Evolutionary conservation across 2,113 vertebrate genomes (phyloP).

Genomic region (Sardina pilchardus): DNA sequence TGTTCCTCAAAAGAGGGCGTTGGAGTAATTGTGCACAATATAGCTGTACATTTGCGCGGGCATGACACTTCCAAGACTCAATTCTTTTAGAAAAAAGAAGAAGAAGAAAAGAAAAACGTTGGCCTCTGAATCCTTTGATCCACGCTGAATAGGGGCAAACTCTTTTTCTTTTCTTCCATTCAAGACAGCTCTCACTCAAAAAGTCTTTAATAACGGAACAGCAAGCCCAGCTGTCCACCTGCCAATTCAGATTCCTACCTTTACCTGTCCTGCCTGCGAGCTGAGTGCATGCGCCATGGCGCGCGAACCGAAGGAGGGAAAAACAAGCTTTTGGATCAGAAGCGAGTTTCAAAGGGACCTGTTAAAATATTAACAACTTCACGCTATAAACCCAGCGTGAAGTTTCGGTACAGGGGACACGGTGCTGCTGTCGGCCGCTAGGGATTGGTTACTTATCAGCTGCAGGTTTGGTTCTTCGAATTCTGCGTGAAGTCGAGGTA

Average conservation of each 20-base stretch:
- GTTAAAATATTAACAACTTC: slow-evolving; percentile 10
- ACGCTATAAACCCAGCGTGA: background rate
- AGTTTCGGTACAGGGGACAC: background rate
- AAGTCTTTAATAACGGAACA: background rate
- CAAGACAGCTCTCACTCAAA: background rate
- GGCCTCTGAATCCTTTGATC: background rate
- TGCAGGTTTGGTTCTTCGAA: background rate
- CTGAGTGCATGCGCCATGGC: background rate
- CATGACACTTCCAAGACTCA: background rate
- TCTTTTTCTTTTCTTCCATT: background rate
- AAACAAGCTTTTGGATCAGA: background rate
- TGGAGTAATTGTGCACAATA: background rate
- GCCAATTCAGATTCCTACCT: background rate
- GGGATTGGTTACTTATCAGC: background rate
- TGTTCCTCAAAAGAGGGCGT: background rate
- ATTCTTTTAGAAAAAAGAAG: background rate
- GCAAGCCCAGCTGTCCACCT: background rate
- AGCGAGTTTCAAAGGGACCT: background rate
- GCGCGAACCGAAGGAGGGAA: background rate
- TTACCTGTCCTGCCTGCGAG: background rate
- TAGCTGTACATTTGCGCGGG: background rate
- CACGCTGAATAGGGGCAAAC: background rate
- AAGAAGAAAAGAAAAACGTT: too few species aligned
- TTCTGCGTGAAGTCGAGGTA: background rate
- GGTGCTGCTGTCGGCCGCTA: background rate